Evolutionary conservation across 2,113 vertebrate species (phyloP).

Genomic region (Plecturocebus donacophilus): DNA sequence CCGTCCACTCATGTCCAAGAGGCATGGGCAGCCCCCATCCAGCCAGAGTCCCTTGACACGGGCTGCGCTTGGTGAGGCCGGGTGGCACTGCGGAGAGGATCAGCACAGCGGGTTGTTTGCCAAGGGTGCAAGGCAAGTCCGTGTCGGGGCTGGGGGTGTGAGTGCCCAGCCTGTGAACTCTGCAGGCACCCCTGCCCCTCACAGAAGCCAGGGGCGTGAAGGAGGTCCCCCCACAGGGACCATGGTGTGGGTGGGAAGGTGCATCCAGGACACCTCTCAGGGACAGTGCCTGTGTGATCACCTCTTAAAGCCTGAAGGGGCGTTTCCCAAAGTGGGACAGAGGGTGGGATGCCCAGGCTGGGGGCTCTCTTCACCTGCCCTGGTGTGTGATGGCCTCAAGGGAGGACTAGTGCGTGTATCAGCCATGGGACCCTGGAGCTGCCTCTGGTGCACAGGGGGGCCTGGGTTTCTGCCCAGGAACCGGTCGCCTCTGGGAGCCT

Average conservation of each 20-base stretch:
- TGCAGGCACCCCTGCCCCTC: no score
- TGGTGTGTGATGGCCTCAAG: not conserved
- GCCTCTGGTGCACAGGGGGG: rapidly evolving
- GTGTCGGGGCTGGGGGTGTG: not conserved
- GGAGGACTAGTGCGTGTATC: not conserved
- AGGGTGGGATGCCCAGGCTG: not conserved
- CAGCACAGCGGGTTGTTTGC: not conserved
- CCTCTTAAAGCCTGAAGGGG: not conserved
- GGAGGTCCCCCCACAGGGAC: not conserved
- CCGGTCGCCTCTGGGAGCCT: rapidly evolving
- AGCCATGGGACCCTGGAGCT: not conserved
- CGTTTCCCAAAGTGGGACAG: not conserved
- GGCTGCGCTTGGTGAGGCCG: no score
- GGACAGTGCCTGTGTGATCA: not conserved
- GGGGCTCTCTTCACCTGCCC: not conserved
- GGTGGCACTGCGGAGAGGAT: no score
- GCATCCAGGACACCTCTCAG: no score
- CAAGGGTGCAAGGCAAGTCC: no score
- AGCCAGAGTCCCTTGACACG: not conserved
- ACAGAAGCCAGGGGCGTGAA: rapidly evolving
- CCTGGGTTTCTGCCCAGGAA: not conserved
- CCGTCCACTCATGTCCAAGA: not conserved
- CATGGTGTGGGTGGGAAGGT: no score
- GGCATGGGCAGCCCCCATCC: no score
- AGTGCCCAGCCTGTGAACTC: not conserved